Conservation (phyloP, 1,140 invertebrate genomes). For the Leptinotarsa texana region DNA sequence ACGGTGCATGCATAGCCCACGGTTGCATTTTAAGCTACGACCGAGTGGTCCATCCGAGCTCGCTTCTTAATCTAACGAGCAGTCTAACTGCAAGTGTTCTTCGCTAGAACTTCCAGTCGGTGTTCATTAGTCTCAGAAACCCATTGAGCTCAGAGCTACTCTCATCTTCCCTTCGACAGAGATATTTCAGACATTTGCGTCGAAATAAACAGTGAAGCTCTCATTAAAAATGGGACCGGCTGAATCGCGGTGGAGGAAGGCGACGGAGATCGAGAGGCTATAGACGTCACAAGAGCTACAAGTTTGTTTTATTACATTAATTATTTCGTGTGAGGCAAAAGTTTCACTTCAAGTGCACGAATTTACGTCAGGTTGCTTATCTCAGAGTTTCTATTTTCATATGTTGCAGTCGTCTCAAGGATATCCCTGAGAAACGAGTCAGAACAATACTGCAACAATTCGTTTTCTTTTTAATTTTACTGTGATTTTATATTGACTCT, state of each 20-base stretch:
- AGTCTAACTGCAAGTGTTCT: slow-evolving; percentile 18
- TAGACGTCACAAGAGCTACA: neutral
- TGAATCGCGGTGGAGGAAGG: neutral
- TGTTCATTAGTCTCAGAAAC: slow-evolving; percentile 4
- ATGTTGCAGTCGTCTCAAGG: too few species aligned
- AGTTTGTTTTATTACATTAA: neutral
- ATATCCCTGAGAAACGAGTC: too few species aligned
- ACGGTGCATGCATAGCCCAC: neutral
- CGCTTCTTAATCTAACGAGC: slow-evolving; percentile 14
- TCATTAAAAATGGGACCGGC: slow-evolving; percentile 6
- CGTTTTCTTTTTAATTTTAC: too few species aligned
- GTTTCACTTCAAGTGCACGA: neutral
- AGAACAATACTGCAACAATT: too few species aligned
- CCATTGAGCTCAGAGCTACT: neutral
- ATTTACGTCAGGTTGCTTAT: too few species aligned
- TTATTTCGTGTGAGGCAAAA: neutral
- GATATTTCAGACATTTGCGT: slow-evolving; percentile 10
- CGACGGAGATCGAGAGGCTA: neutral
- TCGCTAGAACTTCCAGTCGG: slow-evolving; percentile 8
- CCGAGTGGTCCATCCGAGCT: neutral
- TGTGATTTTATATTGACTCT: too few species aligned
- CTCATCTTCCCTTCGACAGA: neutral
- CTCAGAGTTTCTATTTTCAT: too few species aligned
- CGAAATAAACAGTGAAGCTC: neutral
- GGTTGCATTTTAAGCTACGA: slow-evolving; percentile 2